Evolutionary conservation across 2,797 vertebrate genomes (phyloP).

Genomic region (Cryptoprocta ferox): DNA sequence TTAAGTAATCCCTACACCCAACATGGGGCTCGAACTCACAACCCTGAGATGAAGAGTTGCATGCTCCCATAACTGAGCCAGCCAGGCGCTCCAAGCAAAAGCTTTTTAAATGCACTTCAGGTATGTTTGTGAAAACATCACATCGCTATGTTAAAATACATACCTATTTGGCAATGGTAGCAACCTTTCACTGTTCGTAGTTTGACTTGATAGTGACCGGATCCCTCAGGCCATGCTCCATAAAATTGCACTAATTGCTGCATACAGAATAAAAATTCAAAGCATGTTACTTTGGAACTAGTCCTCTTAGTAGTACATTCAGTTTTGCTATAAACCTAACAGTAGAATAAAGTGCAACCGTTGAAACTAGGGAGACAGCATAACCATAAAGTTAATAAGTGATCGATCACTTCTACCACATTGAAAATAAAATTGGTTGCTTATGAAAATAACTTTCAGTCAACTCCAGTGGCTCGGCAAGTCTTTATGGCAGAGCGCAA

Average conservation of each 20-base stretch:
- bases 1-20: too few species aligned
- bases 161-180: conserved; percentile 51
- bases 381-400: conserved; percentile 45
- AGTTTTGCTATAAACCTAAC: conserved; percentile 41
- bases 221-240: conserved; percentile 68
- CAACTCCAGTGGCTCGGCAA: background rate
- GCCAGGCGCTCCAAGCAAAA: background rate
- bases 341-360: conserved; percentile 13
- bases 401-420: background rate
- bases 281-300: conserved; percentile 54
- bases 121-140: conserved; percentile 13
- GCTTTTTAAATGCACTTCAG: conserved; percentile 32
- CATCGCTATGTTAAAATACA: conserved; percentile 43
- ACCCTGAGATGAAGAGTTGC: too few species aligned
- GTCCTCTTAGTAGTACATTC: conserved; percentile 4
- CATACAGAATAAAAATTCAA: conserved; percentile 63
- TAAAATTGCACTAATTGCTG: conserved; percentile 42
- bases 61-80: too few species aligned
- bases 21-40: too few species aligned
- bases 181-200: conserved; percentile 42
- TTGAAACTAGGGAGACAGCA: conserved; percentile 22
- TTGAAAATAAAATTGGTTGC: conserved; percentile 31
- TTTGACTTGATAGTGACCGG: conserved; percentile 43
- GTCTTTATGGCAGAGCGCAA: background rate
- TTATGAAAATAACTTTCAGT: conserved; percentile 43